Conservation (phyloP, 2,113 vertebrate genomes). For the Mus spicilegus region DNA sequence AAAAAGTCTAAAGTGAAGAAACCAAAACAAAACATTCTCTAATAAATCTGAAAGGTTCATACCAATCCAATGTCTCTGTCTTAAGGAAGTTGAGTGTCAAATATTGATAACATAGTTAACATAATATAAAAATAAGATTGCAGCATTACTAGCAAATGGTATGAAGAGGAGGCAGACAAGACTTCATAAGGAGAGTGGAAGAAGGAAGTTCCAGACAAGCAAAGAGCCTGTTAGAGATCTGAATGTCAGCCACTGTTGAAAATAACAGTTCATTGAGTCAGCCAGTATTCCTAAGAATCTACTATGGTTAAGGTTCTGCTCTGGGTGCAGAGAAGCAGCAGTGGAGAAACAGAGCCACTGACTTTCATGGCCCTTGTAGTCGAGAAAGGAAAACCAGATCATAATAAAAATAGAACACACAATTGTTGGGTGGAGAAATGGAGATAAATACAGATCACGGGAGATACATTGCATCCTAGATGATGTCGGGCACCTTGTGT, state of each 20-base stretch:
- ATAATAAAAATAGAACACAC: neutral
- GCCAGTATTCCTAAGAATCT: neutral
- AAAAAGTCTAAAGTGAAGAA: neutral
- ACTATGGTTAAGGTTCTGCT: neutral
- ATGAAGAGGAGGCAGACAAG: neutral
- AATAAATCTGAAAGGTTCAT: neutral
- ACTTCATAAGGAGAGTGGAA: neutral
- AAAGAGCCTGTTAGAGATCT: neutral
- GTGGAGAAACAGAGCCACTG: constrained; percentile 12
- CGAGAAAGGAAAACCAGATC: neutral
- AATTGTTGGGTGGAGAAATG: neutral
- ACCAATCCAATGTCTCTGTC: neutral
- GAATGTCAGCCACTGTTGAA: neutral
- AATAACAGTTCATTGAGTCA: neutral
- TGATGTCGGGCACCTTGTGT: neutral
- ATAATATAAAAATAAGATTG: constrained; percentile 35
- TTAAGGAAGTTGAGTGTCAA: constrained; percentile 36
- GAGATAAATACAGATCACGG: neutral
- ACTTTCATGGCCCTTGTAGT: neutral
- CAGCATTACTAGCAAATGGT: constrained; percentile 16
- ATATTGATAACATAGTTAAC: constrained; percentile 33
- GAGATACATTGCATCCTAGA: neutral
- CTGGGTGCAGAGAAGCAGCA: constrained; percentile 25
- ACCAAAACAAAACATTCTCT: neutral
- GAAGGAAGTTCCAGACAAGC: neutral